Evolutionary conservation across 2,797 vertebrate species (phyloP).

Genomic region (Hipposideros larvatus): DNA sequence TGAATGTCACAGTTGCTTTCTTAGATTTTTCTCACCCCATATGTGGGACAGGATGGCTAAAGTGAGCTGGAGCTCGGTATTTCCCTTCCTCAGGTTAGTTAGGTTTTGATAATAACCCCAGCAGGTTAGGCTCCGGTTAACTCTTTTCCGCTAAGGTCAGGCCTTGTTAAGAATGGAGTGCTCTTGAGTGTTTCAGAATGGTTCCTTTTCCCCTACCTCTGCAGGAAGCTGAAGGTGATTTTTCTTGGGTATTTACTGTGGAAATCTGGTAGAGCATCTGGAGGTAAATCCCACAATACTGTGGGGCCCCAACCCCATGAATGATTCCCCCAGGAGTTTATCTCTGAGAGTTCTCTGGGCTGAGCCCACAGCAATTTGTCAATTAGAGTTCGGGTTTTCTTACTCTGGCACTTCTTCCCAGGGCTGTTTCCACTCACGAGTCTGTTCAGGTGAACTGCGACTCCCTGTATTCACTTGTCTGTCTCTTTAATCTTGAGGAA

Average conservation of each 20-base stretch:
- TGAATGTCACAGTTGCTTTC: not conserved
- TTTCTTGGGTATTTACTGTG: not conserved
- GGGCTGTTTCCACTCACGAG: not conserved
- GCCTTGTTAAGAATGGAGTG: not conserved
- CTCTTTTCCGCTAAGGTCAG: not conserved
- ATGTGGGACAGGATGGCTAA: not conserved
- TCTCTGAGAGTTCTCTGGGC: not conserved
- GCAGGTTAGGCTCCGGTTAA: not conserved
- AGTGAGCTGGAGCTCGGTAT: not conserved
- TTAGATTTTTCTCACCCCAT: not conserved
- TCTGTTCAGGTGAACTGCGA: not conserved
- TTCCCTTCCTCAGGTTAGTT: not conserved
- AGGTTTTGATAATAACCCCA: not conserved
- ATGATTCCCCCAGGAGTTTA: not conserved
- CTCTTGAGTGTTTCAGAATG: not conserved
- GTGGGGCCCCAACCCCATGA: not conserved
- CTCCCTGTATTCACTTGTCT: not conserved
- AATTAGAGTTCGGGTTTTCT: not conserved
- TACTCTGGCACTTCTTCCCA: not conserved
- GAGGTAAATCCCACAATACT: not conserved
- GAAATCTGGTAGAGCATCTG: not conserved
- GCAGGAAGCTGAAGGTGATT: not conserved
- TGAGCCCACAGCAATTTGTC: not conserved
- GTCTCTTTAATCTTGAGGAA: not conserved
- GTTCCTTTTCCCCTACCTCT: not conserved